Base-by-base conservation (phyloP, 2,888 invertebrate species). In the Platycnemis pennipes region DNA sequence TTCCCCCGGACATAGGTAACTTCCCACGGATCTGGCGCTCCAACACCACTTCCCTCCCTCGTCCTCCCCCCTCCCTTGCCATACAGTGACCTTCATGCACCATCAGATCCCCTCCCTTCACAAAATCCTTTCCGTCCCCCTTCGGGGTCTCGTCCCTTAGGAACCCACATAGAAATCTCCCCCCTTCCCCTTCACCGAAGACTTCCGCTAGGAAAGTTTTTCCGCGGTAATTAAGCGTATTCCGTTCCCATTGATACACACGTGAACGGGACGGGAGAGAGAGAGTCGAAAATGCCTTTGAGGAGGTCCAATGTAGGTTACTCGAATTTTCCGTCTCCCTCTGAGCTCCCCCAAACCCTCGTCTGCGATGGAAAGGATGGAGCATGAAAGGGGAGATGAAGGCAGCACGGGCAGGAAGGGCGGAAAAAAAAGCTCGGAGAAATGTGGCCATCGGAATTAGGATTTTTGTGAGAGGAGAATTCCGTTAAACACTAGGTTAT, bases 171-270 rank as follows among this genome's bases (percentile, higher is more conserved):
- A 37, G 77, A 8, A 77, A 77, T 77, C 77, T 69, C 69, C 31
- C 49, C 13, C 49, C 19, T 19, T 53, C 53, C 46, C 5, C 31
- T 88, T 88, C 19, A 31, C 49, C 88, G 49, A 37, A 88, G 42
- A 56, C 89, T 42, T 56, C 56, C 45, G 63, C 63, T 63, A 91
- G 91, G 26, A 91, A 91, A 91, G 42, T 91, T 91, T 89, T 87
- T 63, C 91, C 63, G 26, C 63, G 11, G 63, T 56, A 91, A 91
- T 91, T 91, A 91, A 91, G 91, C 63, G 91, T 91, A 91, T 91
- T 91, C 91, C 91, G 63, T 91, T 69, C 63, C 63, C 45, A 91
- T 91, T 63, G 91, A 91, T 44, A 91, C 91, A 91, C 91, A 44
- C 22, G 16, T 37, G 31, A 31, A 77, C 26, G 63, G 63, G 63